phyloP scores from a whole-genome alignment of 2,888 invertebrate species.

The Nysson spinosus region DNA sequence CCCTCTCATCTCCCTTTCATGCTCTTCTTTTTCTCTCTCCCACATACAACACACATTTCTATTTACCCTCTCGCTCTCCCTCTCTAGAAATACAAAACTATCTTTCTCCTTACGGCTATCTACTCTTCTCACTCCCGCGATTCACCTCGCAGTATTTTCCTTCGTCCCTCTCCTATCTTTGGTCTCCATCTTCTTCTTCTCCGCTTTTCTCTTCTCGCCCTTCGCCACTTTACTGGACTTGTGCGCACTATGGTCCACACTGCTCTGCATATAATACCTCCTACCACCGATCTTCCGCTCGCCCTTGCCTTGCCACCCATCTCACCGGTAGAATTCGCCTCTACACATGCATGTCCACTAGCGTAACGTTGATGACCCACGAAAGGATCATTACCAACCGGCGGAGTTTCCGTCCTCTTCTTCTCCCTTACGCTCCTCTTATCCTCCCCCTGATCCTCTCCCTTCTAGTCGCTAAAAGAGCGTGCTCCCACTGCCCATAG shows the following conservation, averaged over 20 bases:
- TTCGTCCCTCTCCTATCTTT: constrained; percentile 25
- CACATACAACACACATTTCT: too few species aligned
- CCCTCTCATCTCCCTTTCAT: constrained; percentile 40
- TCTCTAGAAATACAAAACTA: too few species aligned
- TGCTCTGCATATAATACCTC: constrained; percentile 76
- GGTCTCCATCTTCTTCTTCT: constrained; percentile 47
- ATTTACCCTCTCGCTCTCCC: constrained; percentile 22
- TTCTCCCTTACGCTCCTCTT: constrained; percentile 13
- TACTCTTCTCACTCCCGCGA: constrained; percentile 35
- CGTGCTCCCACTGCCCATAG: constrained; percentile 17
- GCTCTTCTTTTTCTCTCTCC: constrained; percentile 36
- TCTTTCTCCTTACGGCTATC: constrained; percentile 34
- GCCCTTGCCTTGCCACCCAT: constrained; percentile 18
- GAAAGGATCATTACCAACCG: constrained; percentile 68
- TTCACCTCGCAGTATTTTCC: constrained; percentile 36
- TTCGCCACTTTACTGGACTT: constrained; percentile 49
- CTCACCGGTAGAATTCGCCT: constrained; percentile 24
- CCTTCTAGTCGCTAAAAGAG: constrained; percentile 4
- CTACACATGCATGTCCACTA: constrained; percentile 60
- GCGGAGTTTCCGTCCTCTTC: too few species aligned
- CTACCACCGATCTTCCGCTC: constrained; percentile 49
- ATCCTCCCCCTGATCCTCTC: background rate
- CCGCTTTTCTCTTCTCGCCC: constrained; percentile 30
- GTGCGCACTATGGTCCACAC: constrained; percentile 71
- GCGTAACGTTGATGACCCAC: constrained; percentile 69